A percentile compares a stretch with the other conserved stretches of the same genome.
Conservation (phyloP, 2,797 vertebrate genomes). For the Crypturellus tataupa region DNA sequence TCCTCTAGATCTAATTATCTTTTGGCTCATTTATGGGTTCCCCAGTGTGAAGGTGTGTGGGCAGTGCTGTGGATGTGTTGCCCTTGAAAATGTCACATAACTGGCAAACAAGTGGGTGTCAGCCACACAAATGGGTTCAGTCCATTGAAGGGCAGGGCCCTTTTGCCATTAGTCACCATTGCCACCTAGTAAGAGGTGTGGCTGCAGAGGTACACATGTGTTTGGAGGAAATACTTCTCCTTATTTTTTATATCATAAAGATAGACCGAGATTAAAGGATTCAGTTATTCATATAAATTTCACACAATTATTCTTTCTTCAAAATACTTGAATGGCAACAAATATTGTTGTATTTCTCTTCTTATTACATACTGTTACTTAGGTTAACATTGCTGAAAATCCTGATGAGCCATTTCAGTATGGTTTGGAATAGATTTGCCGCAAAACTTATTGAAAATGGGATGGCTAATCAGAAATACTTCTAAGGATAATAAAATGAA, state of each 20-base stretch:
- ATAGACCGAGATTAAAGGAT: conserved; percentile 12
- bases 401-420: conserved; percentile 67
- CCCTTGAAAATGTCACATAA: neutral
- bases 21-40: neutral
- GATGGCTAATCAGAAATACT: conserved; percentile 46
- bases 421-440: conserved; percentile 36
- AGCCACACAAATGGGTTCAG: conserved; percentile 4
- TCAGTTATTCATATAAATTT: conserved; percentile 14
- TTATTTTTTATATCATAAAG: neutral
- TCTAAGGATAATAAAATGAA: conserved; percentile 33
- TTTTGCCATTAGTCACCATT: neutral
- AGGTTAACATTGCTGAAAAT: conserved; percentile 71
- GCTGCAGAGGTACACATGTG: neutral
- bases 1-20: neutral
- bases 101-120: conserved; percentile 4
- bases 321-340: conserved; percentile 47
- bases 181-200: neutral
- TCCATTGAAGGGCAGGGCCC: neutral
- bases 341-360: conserved; percentile 63
- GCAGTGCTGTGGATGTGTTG: neutral
- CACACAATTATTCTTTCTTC: conserved; percentile 21
- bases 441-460: conserved; percentile 56
- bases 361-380: conserved; percentile 46
- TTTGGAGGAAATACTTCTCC: neutral
- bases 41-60: neutral